A percentile compares a stretch with the other conserved stretches of the same genome.
Conservation (phyloP, 2,888 invertebrate genomes). For the Lacanobia wlatinum region DNA sequence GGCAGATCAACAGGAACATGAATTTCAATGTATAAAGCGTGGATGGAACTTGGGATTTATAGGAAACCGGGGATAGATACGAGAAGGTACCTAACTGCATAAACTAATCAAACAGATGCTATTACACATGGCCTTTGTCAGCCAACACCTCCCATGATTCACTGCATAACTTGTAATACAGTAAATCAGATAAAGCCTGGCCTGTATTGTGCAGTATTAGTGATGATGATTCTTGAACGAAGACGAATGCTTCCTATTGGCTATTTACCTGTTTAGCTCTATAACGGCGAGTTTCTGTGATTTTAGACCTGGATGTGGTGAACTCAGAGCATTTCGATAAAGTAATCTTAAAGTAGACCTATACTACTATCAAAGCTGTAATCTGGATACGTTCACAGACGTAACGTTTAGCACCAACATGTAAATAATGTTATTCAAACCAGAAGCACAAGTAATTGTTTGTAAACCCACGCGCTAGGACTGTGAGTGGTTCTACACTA, state of each 20-base stretch:
- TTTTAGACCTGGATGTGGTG: background rate
- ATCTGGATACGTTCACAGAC: background rate
- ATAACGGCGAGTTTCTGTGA: background rate
- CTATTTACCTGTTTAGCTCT: background rate
- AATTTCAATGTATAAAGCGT: background rate
- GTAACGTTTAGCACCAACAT: background rate
- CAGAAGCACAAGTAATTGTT: background rate
- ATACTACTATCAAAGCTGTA: no score
- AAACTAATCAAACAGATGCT: background rate
- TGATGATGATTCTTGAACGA: background rate
- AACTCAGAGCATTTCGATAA: background rate
- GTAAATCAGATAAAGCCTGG: background rate
- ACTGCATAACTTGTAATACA: background rate
- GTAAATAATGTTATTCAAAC: slow-evolving; percentile 9
- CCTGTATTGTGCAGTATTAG: no score
- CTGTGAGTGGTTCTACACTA: slow-evolving; percentile 11
- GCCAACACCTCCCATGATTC: background rate
- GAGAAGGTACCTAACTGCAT: background rate
- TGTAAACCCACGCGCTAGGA: background rate
- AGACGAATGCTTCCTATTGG: background rate
- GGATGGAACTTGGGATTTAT: background rate
- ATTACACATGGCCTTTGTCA: background rate
- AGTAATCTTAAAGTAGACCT: background rate
- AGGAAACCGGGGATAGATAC: background rate
- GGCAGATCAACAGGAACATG: background rate